Evolutionary conservation across 1,140 invertebrate genomes (phyloP).

Genomic region (Penaeus chinensis): DNA sequence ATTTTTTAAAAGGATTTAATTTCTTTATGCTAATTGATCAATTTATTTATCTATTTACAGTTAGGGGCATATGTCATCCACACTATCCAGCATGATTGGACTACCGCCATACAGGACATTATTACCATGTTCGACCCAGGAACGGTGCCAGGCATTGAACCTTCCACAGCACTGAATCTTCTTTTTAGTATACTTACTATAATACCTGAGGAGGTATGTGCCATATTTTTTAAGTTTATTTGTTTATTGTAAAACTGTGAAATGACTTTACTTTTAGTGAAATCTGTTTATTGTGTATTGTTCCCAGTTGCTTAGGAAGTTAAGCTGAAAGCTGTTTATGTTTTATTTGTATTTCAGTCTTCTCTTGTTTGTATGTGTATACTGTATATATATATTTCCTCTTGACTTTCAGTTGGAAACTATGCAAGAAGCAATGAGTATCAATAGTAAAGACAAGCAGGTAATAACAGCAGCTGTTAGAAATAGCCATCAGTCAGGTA

Average conservation of each 20-base stretch:
- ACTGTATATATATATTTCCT: conserved; percentile 9
- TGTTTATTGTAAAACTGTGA: not conserved
- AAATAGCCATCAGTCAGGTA: conserved; percentile 60
- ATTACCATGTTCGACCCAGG: conserved; percentile 63
- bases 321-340: no score
- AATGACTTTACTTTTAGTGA: not conserved
- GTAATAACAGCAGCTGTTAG: conserved; percentile 50
- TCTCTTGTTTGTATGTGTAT: not conserved
- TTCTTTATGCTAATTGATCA: not conserved
- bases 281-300: not conserved
- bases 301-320: not conserved
- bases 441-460: conserved; percentile 57
- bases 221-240: not conserved
- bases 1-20: not conserved
- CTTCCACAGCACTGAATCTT: conserved; percentile 58
- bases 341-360: not conserved
- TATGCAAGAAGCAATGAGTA: conserved; percentile 63
- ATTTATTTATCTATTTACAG: conserved; percentile 35
- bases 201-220: conserved; percentile 62
- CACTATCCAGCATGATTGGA: conserved; percentile 62
- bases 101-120: conserved; percentile 61
- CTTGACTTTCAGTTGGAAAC: conserved; percentile 57
- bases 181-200: conserved; percentile 62
- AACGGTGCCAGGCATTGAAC: conserved; percentile 58
- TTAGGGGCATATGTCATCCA: conserved; percentile 62